Evolutionary conservation across 2,888 invertebrate species (phyloP), one percentile per base, ranked within the genome.

Genomic region (Spialia ferax): DNA sequence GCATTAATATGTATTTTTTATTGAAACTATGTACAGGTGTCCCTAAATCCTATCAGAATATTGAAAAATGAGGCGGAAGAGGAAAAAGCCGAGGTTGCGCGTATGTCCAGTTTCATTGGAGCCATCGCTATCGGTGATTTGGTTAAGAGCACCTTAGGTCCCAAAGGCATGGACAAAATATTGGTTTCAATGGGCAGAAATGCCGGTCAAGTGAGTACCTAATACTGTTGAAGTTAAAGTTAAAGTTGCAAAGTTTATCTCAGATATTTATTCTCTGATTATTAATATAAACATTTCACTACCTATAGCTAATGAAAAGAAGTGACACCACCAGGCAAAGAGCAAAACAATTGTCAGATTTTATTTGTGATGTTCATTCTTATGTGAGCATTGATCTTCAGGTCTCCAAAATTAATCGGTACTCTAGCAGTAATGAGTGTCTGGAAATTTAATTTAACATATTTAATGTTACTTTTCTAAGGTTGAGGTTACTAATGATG

Each of bases 91-190:
- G 99, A 99, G 91, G 97, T 97, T 81, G 99, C 99, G 79, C 97
- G 99, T 69, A 94, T 99, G 94, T 99, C 99, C 70, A 98, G 98
- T 78, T 99, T 99, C 86, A 97, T 99, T 74, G 99, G 99, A 63
- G 99, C 99, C 20, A 99, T 99, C 79, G 99, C 99, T 13, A 98
- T 99, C 81, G 99, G 99, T 32, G 99, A 99, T 90, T 94, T 99
- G 75, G 98, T 99, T 0, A 99, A 99, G 88, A 99, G 98, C 77
- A 99, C 99, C 5, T 94, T 99, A 29, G 99, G 99, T 4, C 99
- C 99, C 0, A 99, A 99, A 93, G 99, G 99, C 82, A 99, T 99
- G 99, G 98, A 98, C 82, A 98, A 98, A 93, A 97, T 98, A 72
- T 91, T 98, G 23, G 96, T 98, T 18, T 95, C 97, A 0, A 94